Conservation (phyloP, 2,797 vertebrate species). For the Sphaeramia orbicularis region DNA sequence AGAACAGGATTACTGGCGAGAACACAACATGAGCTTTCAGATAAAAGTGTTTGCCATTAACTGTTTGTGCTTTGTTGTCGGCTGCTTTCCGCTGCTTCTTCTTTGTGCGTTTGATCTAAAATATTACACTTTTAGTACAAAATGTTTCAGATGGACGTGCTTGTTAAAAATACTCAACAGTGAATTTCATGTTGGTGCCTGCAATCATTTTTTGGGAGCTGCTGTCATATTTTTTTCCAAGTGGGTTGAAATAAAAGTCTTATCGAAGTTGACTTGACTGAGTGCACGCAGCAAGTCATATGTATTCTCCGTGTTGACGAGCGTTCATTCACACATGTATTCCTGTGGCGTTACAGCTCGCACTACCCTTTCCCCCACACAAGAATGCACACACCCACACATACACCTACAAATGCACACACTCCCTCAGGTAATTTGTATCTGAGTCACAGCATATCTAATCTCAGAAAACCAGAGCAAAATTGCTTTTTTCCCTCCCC, state of each 20-base stretch:
- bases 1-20: background rate
- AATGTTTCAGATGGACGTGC: background rate
- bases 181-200: background rate
- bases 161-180: background rate
- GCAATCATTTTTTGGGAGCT: background rate
- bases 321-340: slow-evolving; percentile 1
- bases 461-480: slow-evolving; percentile 71
- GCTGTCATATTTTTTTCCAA: slow-evolving; percentile 30
- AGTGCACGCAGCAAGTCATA: slow-evolving; percentile 21
- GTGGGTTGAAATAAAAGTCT: slow-evolving; percentile 36
- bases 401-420: background rate
- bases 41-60: too few relatives aligned
- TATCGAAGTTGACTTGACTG: slow-evolving; percentile 31
- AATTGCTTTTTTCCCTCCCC: slow-evolving; percentile 56
- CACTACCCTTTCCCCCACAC: slow-evolving; percentile 8
- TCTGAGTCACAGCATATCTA: slow-evolving; percentile 75
- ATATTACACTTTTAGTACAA: background rate
- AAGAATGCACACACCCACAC: background rate
- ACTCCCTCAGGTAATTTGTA: slow-evolving; percentile 63
- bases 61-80: background rate
- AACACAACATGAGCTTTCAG: background rate
- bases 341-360: slow-evolving; percentile 20
- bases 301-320: slow-evolving; percentile 12
- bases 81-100: background rate
- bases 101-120: background rate